phyloP scores from a whole-genome alignment of 1,140 invertebrate species.

The Antheraea mylitta region DNA sequence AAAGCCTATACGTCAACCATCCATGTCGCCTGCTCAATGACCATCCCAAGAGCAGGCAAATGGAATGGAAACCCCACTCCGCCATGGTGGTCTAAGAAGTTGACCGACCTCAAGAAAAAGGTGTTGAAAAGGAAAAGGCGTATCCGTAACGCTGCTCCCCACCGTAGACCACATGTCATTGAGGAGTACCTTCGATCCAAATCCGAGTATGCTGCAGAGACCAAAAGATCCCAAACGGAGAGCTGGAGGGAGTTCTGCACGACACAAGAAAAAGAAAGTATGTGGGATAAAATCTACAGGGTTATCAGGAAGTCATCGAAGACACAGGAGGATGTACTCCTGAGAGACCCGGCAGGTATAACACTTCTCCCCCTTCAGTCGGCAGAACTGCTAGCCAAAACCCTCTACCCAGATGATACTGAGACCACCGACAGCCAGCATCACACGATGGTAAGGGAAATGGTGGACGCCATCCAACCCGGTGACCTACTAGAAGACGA shows the following conservation, averaged over 20 bases:
- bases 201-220: slow-evolving; percentile 13
- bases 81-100: slow-evolving; percentile 29
- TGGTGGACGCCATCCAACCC: too few species aligned
- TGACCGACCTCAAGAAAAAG: slow-evolving; percentile 22
- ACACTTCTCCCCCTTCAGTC: too few species aligned
- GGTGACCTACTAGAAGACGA: too few species aligned
- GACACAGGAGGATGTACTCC: slow-evolving; percentile 17
- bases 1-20: slow-evolving; percentile 18
- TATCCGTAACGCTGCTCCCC: slow-evolving; percentile 29
- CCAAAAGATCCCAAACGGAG: slow-evolving; percentile 16
- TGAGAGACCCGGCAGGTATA: slow-evolving; percentile 13
- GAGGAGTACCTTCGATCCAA: slow-evolving; percentile 23
- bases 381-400: too few species aligned
- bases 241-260: slow-evolving; percentile 41
- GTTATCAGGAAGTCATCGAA: slow-evolving; percentile 22
- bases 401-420: too few species aligned
- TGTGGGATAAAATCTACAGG: slow-evolving; percentile 36
- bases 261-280: slow-evolving; percentile 29
- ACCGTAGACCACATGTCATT: slow-evolving; percentile 17
- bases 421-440: too few species aligned
- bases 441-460: too few species aligned
- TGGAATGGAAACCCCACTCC: slow-evolving; percentile 8
- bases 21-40: slow-evolving; percentile 17
- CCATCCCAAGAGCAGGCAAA: slow-evolving; percentile 18
- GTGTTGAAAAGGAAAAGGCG: slow-evolving; percentile 21